Evolutionary conservation across 2,797 vertebrate genomes (phyloP).

Genomic region (Enteromius anoplus): DNA sequence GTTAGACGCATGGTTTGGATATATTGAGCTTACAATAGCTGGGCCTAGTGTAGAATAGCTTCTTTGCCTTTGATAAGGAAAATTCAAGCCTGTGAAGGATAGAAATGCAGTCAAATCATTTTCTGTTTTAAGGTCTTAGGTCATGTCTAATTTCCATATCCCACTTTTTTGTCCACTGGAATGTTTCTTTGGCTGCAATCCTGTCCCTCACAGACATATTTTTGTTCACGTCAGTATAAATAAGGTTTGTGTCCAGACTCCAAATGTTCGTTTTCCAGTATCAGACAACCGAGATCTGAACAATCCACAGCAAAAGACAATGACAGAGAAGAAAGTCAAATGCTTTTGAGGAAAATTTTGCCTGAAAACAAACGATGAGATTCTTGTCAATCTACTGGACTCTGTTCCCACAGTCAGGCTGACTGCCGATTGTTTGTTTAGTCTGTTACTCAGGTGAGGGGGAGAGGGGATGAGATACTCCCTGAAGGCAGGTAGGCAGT

Average conservation of each 20-base stretch:
- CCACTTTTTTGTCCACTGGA: not conserved
- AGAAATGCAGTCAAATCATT: not conserved
- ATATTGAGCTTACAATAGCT: not conserved
- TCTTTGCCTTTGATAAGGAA: not conserved
- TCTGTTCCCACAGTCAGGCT: constrained; percentile 51
- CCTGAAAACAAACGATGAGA: not conserved
- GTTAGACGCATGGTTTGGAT: not conserved
- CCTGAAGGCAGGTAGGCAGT: constrained; percentile 29
- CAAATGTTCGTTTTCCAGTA: constrained; percentile 10
- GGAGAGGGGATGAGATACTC: constrained; percentile 34
- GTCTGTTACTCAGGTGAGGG: constrained; percentile 34
- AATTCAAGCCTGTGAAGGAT: not conserved
- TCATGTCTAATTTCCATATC: not conserved
- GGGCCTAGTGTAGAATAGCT: not conserved
- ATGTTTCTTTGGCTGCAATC: constrained; percentile 5
- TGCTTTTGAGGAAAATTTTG: constrained; percentile 14
- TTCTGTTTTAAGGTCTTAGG: not conserved
- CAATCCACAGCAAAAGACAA: not conserved
- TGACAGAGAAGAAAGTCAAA: not conserved
- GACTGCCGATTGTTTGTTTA: constrained; percentile 50
- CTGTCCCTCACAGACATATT: constrained; percentile 9
- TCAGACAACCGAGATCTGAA: constrained; percentile 3
- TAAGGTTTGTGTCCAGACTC: constrained; percentile 1
- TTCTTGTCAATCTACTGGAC: constrained; percentile 48
- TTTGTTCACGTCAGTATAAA: not conserved